Percentiles rank a stretch among this genome's conserved stretches.
These are phyloP conservation scores for Diploptera punctata DNA, from an alignment of 2,888 invertebrate genomes.

Conservation along the genomic window DNA sequence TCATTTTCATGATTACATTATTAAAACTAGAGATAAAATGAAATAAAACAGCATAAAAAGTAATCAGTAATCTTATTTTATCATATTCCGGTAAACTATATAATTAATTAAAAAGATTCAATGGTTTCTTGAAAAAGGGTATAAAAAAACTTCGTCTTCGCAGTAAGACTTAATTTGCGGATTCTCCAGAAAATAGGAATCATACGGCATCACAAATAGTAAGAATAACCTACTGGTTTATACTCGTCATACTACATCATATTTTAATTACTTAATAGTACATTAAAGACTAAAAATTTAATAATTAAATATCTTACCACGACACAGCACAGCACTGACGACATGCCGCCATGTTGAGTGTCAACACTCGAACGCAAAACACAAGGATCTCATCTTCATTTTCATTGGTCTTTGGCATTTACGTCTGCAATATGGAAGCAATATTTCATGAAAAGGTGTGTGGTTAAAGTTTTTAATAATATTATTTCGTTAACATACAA, in stretches of 20 bases:
- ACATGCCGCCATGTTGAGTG: conserved; percentile 96
- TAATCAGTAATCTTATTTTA: neutral
- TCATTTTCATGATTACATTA: no score
- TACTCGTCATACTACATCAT: neutral
- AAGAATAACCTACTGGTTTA: neutral
- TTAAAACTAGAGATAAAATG: neutral
- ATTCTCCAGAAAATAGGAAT: neutral
- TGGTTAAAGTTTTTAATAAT: conserved; percentile 1
- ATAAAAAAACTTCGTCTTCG: neutral
- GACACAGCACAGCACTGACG: conserved; percentile 96
- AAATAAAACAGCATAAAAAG: neutral
- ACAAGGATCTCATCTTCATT: conserved; percentile 1
- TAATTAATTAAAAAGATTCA: neutral
- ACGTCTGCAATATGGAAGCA: conserved; percentile 51
- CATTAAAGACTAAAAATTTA: conserved; percentile 22
- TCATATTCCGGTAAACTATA: neutral
- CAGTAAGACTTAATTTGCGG: neutral
- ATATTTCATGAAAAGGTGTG: conserved; percentile 58
- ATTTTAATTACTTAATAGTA: neutral
- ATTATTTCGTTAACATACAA: no score
- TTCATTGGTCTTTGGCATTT: conserved; percentile 5
- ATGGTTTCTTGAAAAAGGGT: neutral
- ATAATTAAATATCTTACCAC: conserved; percentile 76
- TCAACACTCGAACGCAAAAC: conserved; percentile 59
- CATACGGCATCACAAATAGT: neutral